Conservation (phyloP, 2,113 vertebrate genomes). For the Myotis davidii region DNA sequence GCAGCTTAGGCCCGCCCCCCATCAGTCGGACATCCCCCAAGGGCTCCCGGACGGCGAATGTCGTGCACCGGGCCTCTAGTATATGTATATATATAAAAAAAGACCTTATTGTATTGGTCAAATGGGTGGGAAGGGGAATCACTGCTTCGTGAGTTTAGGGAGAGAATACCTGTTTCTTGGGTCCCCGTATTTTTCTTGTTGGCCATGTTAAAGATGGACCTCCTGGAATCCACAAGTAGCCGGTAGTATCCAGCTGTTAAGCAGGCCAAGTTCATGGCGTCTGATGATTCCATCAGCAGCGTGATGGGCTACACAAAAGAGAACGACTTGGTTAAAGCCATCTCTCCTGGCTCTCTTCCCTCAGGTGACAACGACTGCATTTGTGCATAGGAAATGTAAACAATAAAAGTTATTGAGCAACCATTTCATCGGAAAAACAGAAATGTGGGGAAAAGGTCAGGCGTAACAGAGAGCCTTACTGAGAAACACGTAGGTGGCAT, state of each 20-base stretch:
- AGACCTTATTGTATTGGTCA: not conserved
- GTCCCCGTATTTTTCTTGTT: slow-evolving; percentile 91
- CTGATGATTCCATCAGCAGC: slow-evolving; percentile 96
- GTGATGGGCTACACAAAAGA: slow-evolving; percentile 93
- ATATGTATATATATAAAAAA: not conserved
- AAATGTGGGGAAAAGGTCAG: not conserved
- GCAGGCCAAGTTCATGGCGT: slow-evolving; percentile 99
- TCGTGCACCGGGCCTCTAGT: too few species aligned
- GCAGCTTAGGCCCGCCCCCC: too few species aligned
- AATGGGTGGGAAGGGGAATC: not conserved
- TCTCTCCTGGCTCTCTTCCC: not conserved
- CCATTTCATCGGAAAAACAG: not conserved
- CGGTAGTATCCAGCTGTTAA: slow-evolving; percentile 98
- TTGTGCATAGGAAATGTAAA: not conserved
- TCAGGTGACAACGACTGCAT: not conserved
- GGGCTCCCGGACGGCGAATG: too few species aligned
- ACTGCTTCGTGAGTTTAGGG: not conserved
- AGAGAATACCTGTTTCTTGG: slow-evolving; percentile 87
- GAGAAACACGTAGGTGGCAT: not conserved
- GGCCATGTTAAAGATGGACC: slow-evolving; percentile 98
- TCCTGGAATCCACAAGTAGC: slow-evolving; percentile 95
- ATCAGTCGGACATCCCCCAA: too few species aligned
- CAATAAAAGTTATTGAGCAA: slow-evolving; percentile 50
- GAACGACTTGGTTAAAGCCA: slow-evolving; percentile 71
- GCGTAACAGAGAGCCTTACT: not conserved